Base-by-base conservation (phyloP, 2,797 vertebrate species). In the Pteropus rufus region DNA sequence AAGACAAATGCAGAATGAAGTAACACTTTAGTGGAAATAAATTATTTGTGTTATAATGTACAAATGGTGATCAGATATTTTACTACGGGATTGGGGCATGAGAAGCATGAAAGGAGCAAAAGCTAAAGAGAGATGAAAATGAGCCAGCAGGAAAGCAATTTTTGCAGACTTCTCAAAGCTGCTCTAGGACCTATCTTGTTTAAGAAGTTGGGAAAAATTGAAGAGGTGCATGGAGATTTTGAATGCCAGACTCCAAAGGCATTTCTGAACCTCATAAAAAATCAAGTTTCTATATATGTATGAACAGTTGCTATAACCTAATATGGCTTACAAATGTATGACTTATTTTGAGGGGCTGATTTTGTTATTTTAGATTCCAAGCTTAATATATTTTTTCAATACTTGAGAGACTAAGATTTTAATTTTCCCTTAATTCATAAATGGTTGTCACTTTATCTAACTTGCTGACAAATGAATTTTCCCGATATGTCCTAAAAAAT, bases 331-430 rank as follows among this genome's bases (percentile, higher is more conserved):
- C 2, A 76, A 36, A 52, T 18, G 10, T 39, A 58, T 54, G 44
- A 73, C 10, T 60, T 83, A 11, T 73, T 58, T 64, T 93, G 46
- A 7, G 18, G 34, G 9, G 31, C 10, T 79, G 46, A 41, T 77
- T 92, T 34, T 89, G 14, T 85, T 60, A 70, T 65, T 79, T 12
- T 88, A 62, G 39, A 89, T 58, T 89, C 11, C 23, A 69, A 89
- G 3, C 7, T 90, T 79, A 56, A 62, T 65, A 77, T 31, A 23
- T 62, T 58, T 34, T 75, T 64, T 41, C 26, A 77, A 10, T 62
- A n/a, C 26, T 58, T 49, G 62, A 67, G 11, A 94, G 36, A 93
- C 52, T 75, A 95, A 62, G 23, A 72, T 69, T 91, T 96, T 83
- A 89, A 89, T 62, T 91, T 87, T 14, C 69, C 21, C 15, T 64